phyloP scores from a whole-genome alignment of 2,113 vertebrate species.

The Equus quagga region DNA sequence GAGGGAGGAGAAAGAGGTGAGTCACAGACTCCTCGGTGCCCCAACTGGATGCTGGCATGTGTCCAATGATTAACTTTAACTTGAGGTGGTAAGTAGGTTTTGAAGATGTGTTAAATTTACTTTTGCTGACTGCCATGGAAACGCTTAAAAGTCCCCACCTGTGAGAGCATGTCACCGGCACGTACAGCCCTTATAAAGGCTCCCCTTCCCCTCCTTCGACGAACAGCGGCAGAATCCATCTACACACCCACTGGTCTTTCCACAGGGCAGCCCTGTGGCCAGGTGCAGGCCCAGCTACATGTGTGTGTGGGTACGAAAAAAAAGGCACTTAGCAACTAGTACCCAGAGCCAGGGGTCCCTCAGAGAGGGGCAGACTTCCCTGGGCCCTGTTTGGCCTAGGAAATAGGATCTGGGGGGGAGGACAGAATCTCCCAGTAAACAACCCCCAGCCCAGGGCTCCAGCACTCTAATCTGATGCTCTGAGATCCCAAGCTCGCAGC shows the following conservation, averaged over 20 bases:
- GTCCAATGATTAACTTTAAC: not conserved
- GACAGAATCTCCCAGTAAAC: not conserved
- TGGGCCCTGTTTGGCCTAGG: rapidly evolving
- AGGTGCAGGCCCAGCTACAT: too few species aligned
- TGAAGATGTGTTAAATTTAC: not conserved
- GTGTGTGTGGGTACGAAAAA: too few species aligned
- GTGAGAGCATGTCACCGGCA: rapidly evolving
- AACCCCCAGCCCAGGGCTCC: not conserved
- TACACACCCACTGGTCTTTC: not conserved
- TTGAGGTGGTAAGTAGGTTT: rapidly evolving
- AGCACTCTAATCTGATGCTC: not conserved
- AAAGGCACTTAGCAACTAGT: not conserved
- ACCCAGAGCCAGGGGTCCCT: not conserved
- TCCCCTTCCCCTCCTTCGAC: not conserved
- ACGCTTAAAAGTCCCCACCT: rapidly evolving
- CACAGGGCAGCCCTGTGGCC: not conserved
- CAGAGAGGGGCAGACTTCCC: not conserved
- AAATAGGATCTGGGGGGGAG: too few species aligned
- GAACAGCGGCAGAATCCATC: rapidly evolving
- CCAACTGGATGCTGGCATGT: not conserved
- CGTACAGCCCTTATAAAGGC: not conserved
- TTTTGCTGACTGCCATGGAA: rapidly evolving
- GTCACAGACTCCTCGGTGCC: too few species aligned
- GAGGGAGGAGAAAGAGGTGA: rapidly evolving
- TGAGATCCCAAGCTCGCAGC: not conserved